These are phyloP conservation scores for Phoxinus dragarum DNA, from an alignment of 2,797 vertebrate species.

Conservation along the genomic window DNA sequence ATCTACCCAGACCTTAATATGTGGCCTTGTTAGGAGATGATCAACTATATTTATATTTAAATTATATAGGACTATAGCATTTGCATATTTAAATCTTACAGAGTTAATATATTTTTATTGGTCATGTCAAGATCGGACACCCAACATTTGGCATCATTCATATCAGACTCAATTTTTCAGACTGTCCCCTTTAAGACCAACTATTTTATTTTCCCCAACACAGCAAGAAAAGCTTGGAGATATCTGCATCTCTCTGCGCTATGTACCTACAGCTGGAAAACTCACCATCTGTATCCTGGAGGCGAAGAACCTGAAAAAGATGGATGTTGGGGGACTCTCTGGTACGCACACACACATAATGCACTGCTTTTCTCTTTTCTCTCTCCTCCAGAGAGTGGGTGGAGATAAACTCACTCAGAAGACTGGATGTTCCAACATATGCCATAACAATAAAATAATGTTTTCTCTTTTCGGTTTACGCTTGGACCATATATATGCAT, in stretches of 20 bases:
- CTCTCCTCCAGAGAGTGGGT: constrained; percentile 30
- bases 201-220: background rate
- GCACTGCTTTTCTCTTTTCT: background rate
- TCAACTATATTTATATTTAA: background rate
- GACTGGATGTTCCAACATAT: background rate
- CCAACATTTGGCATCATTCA: background rate
- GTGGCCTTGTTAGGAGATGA: background rate
- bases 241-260: constrained; percentile 96
- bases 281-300: constrained; percentile 98
- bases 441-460: background rate
- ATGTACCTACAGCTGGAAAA: constrained; percentile 96
- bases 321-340: constrained; percentile 97
- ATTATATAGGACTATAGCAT: background rate
- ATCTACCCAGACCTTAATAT: background rate
- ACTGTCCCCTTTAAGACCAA: background rate
- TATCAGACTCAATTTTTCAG: background rate
- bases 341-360: constrained; percentile 71
- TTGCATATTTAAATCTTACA: background rate
- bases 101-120: background rate
- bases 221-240: constrained; percentile 97
- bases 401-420: constrained; percentile 8
- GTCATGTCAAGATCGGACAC: background rate
- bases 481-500: background rate
- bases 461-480: background rate
- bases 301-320: constrained; percentile 99